phyloP scores from a whole-genome alignment of 2,113 vertebrate species.

The Phaethon lepturus region DNA sequence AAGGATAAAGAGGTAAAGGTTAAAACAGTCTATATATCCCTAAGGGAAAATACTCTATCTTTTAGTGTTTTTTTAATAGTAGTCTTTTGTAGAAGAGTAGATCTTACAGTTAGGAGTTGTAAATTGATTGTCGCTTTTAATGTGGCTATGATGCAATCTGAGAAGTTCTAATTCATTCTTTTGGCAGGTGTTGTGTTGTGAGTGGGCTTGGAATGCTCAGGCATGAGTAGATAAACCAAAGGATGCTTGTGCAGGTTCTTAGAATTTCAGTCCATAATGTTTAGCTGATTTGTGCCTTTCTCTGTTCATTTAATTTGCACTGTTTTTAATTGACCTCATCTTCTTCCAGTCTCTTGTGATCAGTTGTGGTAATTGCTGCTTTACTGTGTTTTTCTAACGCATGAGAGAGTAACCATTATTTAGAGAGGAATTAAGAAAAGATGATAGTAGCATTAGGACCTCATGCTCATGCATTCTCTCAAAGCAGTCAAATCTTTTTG shows the following conservation, averaged over 20 bases:
- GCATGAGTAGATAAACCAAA: not conserved
- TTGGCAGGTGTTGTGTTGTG: not conserved
- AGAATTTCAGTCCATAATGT: not conserved
- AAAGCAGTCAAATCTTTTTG: not conserved
- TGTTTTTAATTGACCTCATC: not conserved
- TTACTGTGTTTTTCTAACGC: not conserved
- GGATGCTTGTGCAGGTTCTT: not conserved
- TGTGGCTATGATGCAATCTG: not conserved
- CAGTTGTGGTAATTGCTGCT: not conserved
- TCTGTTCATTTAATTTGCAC: not conserved
- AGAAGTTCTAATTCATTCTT: not conserved
- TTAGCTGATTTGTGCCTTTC: not conserved
- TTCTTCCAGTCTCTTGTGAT: not conserved
- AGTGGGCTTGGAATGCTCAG: not conserved
- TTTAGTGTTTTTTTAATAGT: not conserved
- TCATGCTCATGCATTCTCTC: not conserved
- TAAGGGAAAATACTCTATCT: not conserved
- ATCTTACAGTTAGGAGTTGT: not conserved
- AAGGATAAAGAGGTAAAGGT: constrained; percentile 88
- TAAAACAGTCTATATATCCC: not conserved
- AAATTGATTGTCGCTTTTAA: not conserved
- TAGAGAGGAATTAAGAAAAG: not conserved
- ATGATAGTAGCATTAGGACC: not conserved
- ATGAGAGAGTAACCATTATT: not conserved
- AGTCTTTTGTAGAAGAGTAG: not conserved